Conservation (phyloP, 2,113 vertebrate species). For the Pelecanus crispus region DNA sequence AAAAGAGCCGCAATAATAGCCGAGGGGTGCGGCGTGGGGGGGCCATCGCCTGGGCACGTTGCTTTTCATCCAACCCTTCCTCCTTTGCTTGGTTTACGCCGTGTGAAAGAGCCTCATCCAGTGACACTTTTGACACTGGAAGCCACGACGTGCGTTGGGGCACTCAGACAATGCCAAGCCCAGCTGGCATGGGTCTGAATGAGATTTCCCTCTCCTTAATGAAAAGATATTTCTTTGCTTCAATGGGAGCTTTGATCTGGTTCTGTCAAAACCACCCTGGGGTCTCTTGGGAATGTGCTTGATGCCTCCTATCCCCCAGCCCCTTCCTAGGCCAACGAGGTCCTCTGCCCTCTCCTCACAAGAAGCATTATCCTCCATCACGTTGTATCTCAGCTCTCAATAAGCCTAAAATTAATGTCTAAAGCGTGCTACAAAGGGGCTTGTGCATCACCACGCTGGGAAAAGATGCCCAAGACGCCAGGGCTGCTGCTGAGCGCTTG, state of each 20-base stretch:
- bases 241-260: neutral
- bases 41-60: neutral
- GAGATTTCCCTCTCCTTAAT: neutral
- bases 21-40: neutral
- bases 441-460: neutral
- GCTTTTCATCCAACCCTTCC: neutral
- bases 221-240: neutral
- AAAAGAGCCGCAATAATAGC: neutral
- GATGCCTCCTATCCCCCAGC: neutral
- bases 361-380: neutral
- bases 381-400: neutral
- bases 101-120: neutral
- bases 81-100: neutral
- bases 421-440: neutral
- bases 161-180: neutral
- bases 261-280: neutral
- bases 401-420: neutral
- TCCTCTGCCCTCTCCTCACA: neutral
- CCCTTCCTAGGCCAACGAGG: neutral
- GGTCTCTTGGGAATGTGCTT: neutral
- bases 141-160: neutral
- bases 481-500: neutral
- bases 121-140: neutral
- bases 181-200: neutral
- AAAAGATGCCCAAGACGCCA: neutral